Conservation (phyloP, 2,797 vertebrate species). For the Premnoplex brunnescens region DNA sequence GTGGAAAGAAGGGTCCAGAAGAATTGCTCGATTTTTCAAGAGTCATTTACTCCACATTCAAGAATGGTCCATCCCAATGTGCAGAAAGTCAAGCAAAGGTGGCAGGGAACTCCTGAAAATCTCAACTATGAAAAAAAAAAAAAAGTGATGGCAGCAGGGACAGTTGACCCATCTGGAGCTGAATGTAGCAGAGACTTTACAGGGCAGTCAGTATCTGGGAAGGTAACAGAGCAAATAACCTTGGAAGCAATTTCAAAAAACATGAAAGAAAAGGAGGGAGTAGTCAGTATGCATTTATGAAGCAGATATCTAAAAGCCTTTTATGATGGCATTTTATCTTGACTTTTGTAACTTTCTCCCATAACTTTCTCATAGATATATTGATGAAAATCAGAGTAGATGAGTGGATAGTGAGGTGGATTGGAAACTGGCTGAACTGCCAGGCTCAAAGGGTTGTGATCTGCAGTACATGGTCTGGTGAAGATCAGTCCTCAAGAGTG, state of each 20-base stretch:
- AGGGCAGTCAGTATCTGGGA: not conserved
- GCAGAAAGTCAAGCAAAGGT: not conserved
- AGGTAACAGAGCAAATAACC: not conserved
- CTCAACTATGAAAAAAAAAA: not conserved
- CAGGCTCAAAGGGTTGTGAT: not conserved
- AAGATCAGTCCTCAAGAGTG: not conserved
- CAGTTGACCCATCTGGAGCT: not conserved
- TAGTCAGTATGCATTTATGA: not conserved
- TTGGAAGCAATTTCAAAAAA: not conserved
- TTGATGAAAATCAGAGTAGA: not conserved
- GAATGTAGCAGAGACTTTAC: not conserved
- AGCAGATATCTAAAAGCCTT: not conserved
- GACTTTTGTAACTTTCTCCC: not conserved
- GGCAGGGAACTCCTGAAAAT: not conserved
- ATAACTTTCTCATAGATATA: not conserved
- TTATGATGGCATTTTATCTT: not conserved
- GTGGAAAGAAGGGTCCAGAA: not conserved
- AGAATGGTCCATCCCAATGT: not conserved
- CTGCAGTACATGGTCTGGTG: not conserved
- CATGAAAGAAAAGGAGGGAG: not conserved
- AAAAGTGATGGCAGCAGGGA: not conserved
- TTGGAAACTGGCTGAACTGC: not conserved
- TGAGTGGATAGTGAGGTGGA: not conserved
- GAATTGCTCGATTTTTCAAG: not conserved
- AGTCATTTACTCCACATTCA: not conserved